Conservation (phyloP, 2,797 vertebrate genomes). For the Chaenodraco wilsoni region DNA sequence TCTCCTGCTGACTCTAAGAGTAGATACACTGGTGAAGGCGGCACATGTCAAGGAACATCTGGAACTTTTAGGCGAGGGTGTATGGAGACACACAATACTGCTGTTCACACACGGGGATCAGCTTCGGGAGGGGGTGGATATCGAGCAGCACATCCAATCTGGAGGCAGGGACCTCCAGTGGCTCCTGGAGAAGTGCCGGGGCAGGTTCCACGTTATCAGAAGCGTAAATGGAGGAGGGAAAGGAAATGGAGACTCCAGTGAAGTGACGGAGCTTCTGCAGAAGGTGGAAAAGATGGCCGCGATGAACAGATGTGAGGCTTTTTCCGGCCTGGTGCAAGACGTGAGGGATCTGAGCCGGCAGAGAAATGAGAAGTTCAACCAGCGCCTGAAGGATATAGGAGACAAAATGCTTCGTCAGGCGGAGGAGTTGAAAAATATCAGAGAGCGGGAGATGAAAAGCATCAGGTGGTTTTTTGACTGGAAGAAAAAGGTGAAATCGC, state of each 20-base stretch:
- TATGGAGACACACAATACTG: slow-evolving; percentile 79
- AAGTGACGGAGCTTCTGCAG: slow-evolving; percentile 76
- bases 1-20: slow-evolving; percentile 76
- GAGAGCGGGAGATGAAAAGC: slow-evolving; percentile 79
- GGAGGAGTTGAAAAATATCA: slow-evolving; percentile 74
- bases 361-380: slow-evolving; percentile 76
- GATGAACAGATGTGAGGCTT: slow-evolving; percentile 80
- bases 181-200: slow-evolving; percentile 79
- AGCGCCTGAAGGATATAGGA: slow-evolving; percentile 72
- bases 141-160: slow-evolving; percentile 78
- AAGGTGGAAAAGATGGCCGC: slow-evolving; percentile 81
- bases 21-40: slow-evolving; percentile 72
- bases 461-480: slow-evolving; percentile 80
- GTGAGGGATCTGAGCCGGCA: slow-evolving; percentile 74
- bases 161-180: slow-evolving; percentile 77
- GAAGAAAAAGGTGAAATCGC: slow-evolving; percentile 76
- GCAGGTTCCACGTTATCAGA: slow-evolving; percentile 77
- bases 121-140: slow-evolving; percentile 78
- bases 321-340: slow-evolving; percentile 76
- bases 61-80: slow-evolving; percentile 77
- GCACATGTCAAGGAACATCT: slow-evolving; percentile 75
- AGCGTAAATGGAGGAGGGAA: slow-evolving; percentile 40
- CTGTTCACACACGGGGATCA: slow-evolving; percentile 84
- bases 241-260: slow-evolving; percentile 14
- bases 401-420: slow-evolving; percentile 80